A percentile compares a stretch with the other conserved stretches of the same genome.
These are phyloP conservation scores for Morone saxatilis DNA, from an alignment of 2,113 vertebrate genomes.

Conservation along the genomic window DNA sequence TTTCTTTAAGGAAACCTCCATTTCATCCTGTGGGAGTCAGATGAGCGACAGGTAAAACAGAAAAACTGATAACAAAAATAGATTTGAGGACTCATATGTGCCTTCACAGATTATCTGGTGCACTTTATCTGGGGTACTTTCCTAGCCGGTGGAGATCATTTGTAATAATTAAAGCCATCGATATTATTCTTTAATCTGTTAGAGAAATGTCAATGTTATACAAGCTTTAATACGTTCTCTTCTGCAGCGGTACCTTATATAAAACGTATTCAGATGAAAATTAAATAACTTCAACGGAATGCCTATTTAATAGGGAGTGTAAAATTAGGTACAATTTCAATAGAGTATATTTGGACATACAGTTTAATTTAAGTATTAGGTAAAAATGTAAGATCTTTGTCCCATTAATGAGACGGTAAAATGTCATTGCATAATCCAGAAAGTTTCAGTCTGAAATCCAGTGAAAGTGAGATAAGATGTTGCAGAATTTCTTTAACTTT, in stretches of 20 bases:
- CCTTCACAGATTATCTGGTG: not conserved
- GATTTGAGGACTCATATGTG: not conserved
- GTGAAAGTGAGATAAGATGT: not conserved
- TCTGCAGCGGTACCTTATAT: not conserved
- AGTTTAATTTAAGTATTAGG: no score
- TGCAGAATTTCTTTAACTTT: not conserved
- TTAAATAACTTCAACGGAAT: not conserved
- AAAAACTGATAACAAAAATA: not conserved
- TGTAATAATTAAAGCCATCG: not conserved
- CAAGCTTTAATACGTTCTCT: not conserved
- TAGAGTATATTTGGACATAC: not conserved
- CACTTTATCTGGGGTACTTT: not conserved
- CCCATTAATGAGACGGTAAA: not conserved
- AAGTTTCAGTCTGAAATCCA: not conserved
- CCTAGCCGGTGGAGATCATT: not conserved
- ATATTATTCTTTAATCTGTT: not conserved
- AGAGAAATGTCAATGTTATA: not conserved
- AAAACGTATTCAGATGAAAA: not conserved
- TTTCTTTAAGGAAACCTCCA: not conserved
- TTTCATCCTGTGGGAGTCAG: not conserved
- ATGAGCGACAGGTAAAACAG: not conserved
- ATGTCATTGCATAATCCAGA: not conserved
- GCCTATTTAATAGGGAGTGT: not conserved
- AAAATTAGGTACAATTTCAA: not conserved
- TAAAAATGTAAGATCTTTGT: not conserved